These are phyloP conservation scores for Phrynocephalus versicolor DNA, from an alignment of 2,113 vertebrate species.

Conservation along the genomic window DNA sequence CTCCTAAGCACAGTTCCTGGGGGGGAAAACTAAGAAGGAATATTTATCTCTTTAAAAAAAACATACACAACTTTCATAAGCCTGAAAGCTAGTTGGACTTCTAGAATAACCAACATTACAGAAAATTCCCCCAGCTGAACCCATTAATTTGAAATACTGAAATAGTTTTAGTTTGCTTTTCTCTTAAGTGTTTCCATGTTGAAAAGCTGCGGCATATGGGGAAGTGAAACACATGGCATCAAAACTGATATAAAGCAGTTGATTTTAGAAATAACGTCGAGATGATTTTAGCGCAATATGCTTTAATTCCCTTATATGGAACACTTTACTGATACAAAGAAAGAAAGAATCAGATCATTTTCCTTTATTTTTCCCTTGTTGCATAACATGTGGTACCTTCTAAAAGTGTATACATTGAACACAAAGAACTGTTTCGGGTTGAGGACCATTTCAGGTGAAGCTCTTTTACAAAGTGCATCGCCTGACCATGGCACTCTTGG, in stretches of 20 bases:
- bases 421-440: conserved; percentile 9
- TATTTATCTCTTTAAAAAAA: conserved; percentile 51
- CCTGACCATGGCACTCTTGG: background rate
- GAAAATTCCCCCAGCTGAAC: conserved; percentile 54
- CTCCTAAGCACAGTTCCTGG: conserved; percentile 60
- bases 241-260: conserved; percentile 70
- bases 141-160: conserved; percentile 74
- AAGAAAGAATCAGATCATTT: conserved; percentile 54
- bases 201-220: conserved; percentile 64
- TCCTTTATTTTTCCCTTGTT: conserved; percentile 51
- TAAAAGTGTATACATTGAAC: background rate
- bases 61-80: conserved; percentile 57
- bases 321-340: conserved; percentile 48
- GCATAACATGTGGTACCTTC: conserved; percentile 30
- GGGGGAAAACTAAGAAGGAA: conserved; percentile 42
- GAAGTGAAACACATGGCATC: conserved; percentile 67
- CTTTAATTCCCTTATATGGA: conserved; percentile 73
- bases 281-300: conserved; percentile 67
- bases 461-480: background rate
- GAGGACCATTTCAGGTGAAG: background rate
- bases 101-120: conserved; percentile 10
- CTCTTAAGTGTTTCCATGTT: conserved; percentile 57
- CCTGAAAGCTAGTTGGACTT: conserved; percentile 58
- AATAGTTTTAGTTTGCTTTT: conserved; percentile 62
- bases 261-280: conserved; percentile 60